Conservation (phyloP, 2,888 invertebrate genomes). For the Pyrocoelia pectoralis region DNA sequence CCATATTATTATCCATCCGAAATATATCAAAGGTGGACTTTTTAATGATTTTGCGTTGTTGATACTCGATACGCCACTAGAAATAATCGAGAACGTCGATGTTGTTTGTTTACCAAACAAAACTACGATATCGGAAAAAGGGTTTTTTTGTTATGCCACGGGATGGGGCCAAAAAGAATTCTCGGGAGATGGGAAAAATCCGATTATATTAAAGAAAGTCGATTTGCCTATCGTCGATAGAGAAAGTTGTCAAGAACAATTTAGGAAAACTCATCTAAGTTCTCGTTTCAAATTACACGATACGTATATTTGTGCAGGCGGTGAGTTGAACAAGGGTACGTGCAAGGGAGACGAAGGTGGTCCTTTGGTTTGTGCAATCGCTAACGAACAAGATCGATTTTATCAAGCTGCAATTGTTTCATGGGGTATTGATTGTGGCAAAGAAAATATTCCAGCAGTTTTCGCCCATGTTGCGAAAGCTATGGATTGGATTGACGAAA, state of each 20-base stretch:
- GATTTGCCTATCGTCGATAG: constrained; percentile 70
- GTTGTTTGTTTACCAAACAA: constrained; percentile 71
- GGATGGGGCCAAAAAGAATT: constrained; percentile 81
- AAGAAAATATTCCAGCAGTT: constrained; percentile 59
- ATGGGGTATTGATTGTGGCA: constrained; percentile 63
- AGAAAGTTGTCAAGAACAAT: constrained; percentile 54
- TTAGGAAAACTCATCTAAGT: constrained; percentile 73
- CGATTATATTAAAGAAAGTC: constrained; percentile 69
- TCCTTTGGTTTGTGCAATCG: constrained; percentile 75
- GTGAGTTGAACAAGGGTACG: constrained; percentile 72
- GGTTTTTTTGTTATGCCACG: constrained; percentile 71
- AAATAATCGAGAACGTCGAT: constrained; percentile 72
- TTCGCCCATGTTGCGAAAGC: constrained; percentile 60
- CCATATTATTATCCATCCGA: constrained; percentile 66
- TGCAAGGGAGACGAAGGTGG: constrained; percentile 81
- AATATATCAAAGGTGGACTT: constrained; percentile 71
- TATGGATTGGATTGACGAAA: constrained; percentile 57
- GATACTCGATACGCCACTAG: constrained; percentile 68
- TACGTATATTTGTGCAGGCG: constrained; percentile 81
- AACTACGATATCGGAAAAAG: constrained; percentile 56
- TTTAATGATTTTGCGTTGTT: constrained; percentile 80
- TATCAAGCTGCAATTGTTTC: constrained; percentile 65
- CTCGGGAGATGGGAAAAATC: constrained; percentile 63
- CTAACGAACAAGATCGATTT: constrained; percentile 58
- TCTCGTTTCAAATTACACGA: constrained; percentile 68